Evolutionary conservation across 2,113 vertebrate genomes (phyloP), one percentile per base, ranked within the genome.

Genomic region (Megaleporinus macrocephalus): DNA sequence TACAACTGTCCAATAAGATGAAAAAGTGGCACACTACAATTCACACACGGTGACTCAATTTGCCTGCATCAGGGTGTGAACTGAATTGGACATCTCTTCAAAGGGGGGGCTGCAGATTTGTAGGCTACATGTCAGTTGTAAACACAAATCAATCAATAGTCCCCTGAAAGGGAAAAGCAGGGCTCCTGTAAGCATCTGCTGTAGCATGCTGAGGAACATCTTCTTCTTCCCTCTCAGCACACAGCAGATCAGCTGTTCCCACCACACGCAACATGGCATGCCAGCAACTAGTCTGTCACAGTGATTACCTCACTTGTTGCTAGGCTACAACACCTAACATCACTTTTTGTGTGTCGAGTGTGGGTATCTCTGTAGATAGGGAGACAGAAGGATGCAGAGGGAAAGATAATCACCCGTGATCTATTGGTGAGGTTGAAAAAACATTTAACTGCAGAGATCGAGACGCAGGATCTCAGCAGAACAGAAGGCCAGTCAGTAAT

Each of bases 281-380:
- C 93, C 93, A 94, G 93, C 92, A 92, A 92, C 92, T 93, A 91
- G 92, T 91, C 92, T 94, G 92, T 92, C 92, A 92, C 91, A 89
- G 92, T 94, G 93, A 95, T 94, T 94, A 94, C 93, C 93, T 93
- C 90, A 93, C 93, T 92, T 92, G 94, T 95, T 95, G 94, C 94
- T 94, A 94, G 93, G 94, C 92, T 94, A 94, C 94, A 93, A 90
- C 91, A 93, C 93, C 93, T 93, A 87, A 83, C 85, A 93, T 92
- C 92, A 93, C 91, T 93, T 91, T 93, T 93, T 79, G 65, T 79
- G 63, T 93, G 90, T 93, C 89, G 87, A 90, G 90, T 93, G 92
- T 92, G 91, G 92, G 91, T 91, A 93, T 93, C 91, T 93, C 90
- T 90, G 89, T 93, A 89, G 90, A 92, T 89, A 44, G 27, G n/a